These are phyloP conservation scores for Azemiops feae DNA, from an alignment of 2,113 vertebrate genomes.

Conservation along the genomic window DNA sequence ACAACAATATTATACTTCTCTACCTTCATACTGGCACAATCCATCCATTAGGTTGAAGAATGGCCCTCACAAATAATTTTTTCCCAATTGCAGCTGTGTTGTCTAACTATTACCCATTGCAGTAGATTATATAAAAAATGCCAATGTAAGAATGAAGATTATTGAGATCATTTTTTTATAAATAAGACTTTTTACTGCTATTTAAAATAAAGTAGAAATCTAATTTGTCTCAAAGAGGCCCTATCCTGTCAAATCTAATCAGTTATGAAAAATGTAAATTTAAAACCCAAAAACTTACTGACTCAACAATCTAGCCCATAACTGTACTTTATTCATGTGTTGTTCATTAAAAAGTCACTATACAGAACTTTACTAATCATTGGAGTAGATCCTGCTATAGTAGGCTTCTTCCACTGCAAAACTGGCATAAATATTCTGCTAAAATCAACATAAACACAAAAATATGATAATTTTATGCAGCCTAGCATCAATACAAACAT, in stretches of 20 bases:
- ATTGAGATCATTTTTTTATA: neutral
- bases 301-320: neutral
- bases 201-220: neutral
- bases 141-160: neutral
- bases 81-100: neutral
- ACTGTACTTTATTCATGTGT: neutral
- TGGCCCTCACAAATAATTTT: neutral
- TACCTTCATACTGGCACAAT: neutral
- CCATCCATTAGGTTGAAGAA: neutral
- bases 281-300: neutral
- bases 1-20: neutral
- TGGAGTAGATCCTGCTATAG: neutral
- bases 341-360: neutral
- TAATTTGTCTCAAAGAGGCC: neutral
- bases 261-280: neutral
- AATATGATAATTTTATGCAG: neutral
- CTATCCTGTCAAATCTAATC: neutral
- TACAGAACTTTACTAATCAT: neutral
- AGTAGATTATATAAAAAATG: neutral
- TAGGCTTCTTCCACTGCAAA: neutral
- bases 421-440: neutral
- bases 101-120: neutral
- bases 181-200: neutral
- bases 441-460: neutral
- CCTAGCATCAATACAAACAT: neutral